These are phyloP conservation scores for Nannoperca australis DNA, from an alignment of 2,797 vertebrate genomes.

Conservation along the genomic window DNA sequence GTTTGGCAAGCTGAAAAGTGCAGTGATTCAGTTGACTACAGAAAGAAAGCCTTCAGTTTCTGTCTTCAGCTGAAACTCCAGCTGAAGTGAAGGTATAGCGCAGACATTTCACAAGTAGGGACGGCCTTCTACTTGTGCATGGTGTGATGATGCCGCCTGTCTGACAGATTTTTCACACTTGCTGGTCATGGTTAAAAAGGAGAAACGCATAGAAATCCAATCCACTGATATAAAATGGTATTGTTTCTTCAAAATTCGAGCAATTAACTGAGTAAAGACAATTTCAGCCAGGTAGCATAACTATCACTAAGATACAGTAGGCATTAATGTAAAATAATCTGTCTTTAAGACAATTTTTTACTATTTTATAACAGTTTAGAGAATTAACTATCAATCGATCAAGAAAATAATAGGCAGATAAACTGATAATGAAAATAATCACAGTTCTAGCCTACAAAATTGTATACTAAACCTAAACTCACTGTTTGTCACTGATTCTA, in stretches of 20 bases:
- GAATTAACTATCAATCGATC: background rate
- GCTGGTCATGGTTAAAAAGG: conserved; percentile 41
- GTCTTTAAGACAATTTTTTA: background rate
- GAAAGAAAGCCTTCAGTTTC: conserved; percentile 27
- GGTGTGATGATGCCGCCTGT: conserved; percentile 47
- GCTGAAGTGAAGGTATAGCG: conserved; percentile 29
- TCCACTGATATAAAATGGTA: background rate
- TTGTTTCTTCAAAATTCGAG: background rate
- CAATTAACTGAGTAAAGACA: conserved; percentile 15
- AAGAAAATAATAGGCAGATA: background rate
- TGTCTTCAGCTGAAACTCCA: conserved; percentile 33
- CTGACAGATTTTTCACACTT: conserved; percentile 63
- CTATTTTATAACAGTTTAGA: background rate
- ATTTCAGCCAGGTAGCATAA: conserved; percentile 1
- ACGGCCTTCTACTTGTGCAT: conserved; percentile 42
- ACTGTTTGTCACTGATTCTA: background rate
- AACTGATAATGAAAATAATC: background rate
- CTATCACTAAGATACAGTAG: conserved; percentile 25
- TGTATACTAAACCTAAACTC: conserved; percentile 4
- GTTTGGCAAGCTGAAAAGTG: conserved; percentile 39
- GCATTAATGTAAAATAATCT: background rate
- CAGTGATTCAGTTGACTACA: conserved; percentile 8
- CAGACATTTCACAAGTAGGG: conserved; percentile 58
- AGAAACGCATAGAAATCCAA: conserved; percentile 38
- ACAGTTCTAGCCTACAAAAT: conserved; percentile 10